These are phyloP conservation scores for Dipodomys ordii DNA, from an alignment of 2,113 vertebrate species.

Conservation along the genomic window DNA sequence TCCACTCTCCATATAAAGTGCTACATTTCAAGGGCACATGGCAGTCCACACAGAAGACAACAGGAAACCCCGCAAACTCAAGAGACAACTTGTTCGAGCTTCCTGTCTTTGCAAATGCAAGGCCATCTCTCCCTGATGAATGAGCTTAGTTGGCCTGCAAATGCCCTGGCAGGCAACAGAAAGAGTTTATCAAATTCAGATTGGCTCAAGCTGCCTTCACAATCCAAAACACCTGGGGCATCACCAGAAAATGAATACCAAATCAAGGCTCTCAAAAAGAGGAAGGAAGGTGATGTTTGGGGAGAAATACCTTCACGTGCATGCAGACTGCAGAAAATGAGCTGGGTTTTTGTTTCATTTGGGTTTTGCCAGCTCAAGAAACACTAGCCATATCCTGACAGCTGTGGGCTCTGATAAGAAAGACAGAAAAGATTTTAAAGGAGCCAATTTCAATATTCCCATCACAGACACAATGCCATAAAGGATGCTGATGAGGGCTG, in stretches of 20 bases:
- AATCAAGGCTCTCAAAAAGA: constrained; percentile 40
- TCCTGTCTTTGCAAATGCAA: not conserved
- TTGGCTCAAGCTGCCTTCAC: not conserved
- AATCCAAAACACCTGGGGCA: constrained; percentile 10
- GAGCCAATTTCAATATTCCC: not conserved
- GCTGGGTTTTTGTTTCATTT: not conserved
- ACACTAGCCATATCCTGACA: constrained; percentile 22
- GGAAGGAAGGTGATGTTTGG: constrained; percentile 20
- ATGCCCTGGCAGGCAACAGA: constrained; percentile 38
- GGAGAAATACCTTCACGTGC: constrained; percentile 25
- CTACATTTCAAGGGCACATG: not conserved
- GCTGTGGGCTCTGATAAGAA: constrained; percentile 36
- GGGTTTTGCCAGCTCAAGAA: constrained; percentile 36
- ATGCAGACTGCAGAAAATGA: constrained; percentile 46
- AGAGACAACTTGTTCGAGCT: not conserved
- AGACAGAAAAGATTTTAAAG: constrained; percentile 30
- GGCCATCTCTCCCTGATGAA: constrained; percentile 40
- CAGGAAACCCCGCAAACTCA: constrained; percentile 37
- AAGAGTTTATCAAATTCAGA: not conserved
- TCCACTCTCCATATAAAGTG: constrained; percentile 4
- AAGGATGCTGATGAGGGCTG: not conserved
- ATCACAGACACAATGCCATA: not conserved
- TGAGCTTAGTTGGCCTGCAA: constrained; percentile 26
- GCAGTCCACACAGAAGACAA: not conserved
- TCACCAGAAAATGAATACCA: not conserved